phyloP scores from a whole-genome alignment of 2,113 vertebrate species.

The Neodon shergylaensis region DNA sequence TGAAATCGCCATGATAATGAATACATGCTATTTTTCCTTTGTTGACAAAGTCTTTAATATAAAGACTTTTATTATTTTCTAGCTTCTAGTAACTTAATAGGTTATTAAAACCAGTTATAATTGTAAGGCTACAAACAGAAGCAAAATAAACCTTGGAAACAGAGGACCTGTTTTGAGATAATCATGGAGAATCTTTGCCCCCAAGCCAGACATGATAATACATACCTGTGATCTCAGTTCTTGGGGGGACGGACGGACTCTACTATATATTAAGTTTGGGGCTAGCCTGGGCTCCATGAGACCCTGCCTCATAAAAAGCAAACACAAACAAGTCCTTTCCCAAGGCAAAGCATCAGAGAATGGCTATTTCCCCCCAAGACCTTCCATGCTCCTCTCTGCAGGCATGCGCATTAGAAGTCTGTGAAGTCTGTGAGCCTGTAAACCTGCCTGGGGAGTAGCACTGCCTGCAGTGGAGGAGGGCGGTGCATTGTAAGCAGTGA shows the following conservation, averaged over 20 bases:
- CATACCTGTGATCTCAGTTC: not conserved
- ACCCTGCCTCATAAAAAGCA: not conserved
- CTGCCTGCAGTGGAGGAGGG: no score
- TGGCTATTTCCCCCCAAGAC: not conserved
- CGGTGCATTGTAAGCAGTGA: not conserved
- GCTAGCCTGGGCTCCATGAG: not conserved
- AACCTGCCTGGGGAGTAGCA: not conserved
- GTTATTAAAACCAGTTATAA: conserved; percentile 18
- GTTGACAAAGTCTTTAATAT: not conserved
- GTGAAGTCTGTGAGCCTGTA: not conserved
- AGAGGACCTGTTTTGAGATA: conserved; percentile 2
- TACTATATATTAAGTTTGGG: not conserved
- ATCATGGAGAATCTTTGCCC: not conserved
- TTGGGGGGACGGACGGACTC: not conserved
- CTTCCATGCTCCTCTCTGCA: not conserved
- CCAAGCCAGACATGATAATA: not conserved
- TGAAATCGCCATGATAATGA: not conserved
- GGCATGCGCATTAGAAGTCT: not conserved
- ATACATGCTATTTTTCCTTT: not conserved
- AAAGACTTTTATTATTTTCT: conserved; percentile 34
- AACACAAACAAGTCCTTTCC: not conserved
- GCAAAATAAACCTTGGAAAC: conserved; percentile 34
- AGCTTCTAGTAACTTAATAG: conserved; percentile 20
- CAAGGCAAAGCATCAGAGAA: conserved; percentile 19
- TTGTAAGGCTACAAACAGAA: not conserved